Base-by-base conservation (phyloP, 2,113 vertebrate species). In the Hiodon tergisus region DNA sequence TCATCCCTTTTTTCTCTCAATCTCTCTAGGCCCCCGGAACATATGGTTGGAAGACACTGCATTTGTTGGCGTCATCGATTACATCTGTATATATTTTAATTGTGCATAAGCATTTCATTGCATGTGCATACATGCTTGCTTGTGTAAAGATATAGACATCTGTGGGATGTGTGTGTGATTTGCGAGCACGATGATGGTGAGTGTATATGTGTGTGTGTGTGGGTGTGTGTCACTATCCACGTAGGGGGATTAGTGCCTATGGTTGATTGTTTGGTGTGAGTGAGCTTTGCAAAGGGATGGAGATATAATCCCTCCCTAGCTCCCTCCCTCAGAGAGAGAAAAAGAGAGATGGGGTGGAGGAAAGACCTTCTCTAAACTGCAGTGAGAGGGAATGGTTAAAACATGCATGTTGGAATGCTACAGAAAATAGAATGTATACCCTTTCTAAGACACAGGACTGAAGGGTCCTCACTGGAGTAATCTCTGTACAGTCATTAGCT, bases 241-340 rank as follows among this genome's bases (percentile, higher is more conserved):
- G 16, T 75, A 31, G 74, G 78, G 79, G 78, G 89, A 91, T 91
- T 90, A 90, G 76, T 82, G 80, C 76, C 80, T 80, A 73, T 50
- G 70, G 83, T 78, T 91, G 90, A 91, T 91, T 91, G 88, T 89
- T 90, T 87, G 83, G 83, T 86, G 85, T 86, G 85, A 85, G 85
- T 86, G 85, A 85, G 86, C 81, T 89, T 86, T 89, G 84, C 84
- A 82, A 79, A 82, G 78, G 79, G 86, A 85, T 88, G 66, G 83
- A 86, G 84, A 83, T 85, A 79, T 90, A 92, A 90, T 92, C 88
- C 78, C 71, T 71, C 79, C 78, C 17, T 62, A n/a, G 8, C 6
- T n/a, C 5, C 14, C 2, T 4, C 54, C 68, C 59, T 7, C 63
- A 51, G 31, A 16, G 47, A 46, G 13, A 62, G 6, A 71, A 10